phyloP scores from a whole-genome alignment of 2,113 vertebrate genomes.

The Carlito syrichta region DNA sequence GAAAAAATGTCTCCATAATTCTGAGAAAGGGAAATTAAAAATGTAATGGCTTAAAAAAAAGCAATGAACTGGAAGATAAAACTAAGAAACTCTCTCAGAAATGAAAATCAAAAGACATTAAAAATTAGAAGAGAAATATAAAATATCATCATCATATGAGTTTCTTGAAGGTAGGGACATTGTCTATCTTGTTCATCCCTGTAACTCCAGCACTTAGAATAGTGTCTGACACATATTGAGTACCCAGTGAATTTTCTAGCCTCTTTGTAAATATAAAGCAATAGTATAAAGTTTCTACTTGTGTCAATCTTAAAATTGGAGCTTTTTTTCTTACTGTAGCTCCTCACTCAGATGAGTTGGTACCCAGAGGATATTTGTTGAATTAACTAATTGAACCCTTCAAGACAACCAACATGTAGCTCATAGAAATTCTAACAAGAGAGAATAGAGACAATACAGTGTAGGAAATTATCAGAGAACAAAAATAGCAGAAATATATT shows the following conservation, averaged over 20 bases:
- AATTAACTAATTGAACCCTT: neutral
- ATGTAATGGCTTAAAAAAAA: neutral
- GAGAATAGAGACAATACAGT: neutral
- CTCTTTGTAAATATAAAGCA: too few relatives aligned
- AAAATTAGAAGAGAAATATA: neutral
- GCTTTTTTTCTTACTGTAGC: too few relatives aligned
- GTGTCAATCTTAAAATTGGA: too few relatives aligned
- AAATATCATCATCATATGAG: neutral
- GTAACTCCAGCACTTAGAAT: neutral
- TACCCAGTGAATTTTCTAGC: neutral
- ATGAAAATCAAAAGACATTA: neutral
- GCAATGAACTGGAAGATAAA: neutral
- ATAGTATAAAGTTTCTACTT: too few relatives aligned
- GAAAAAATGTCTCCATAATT: neutral
- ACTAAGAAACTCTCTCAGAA: neutral
- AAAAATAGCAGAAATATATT: neutral
- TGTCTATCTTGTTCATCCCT: neutral
- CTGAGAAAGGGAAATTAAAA: neutral
- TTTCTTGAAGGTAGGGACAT: neutral
- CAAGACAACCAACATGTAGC: neutral
- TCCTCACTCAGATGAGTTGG: too few relatives aligned
- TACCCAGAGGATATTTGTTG: neutral
- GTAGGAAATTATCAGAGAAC: neutral
- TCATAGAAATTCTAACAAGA: constrained; percentile 10
- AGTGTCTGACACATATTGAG: neutral